Base-by-base conservation (phyloP, 2,113 vertebrate genomes). In the Herpetotheres cachinnans region DNA sequence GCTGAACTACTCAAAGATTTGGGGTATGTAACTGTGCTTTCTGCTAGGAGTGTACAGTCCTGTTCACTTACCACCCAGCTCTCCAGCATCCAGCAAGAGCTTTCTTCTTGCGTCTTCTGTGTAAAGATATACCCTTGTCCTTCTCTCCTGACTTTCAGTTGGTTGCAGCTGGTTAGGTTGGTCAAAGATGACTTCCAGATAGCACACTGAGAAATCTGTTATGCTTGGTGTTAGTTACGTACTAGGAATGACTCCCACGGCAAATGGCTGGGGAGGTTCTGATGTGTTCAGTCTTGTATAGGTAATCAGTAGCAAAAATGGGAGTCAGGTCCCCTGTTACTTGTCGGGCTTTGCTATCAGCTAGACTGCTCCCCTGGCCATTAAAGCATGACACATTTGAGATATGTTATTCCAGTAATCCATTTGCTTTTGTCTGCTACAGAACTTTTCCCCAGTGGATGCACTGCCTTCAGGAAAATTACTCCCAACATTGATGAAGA, bases 401-500 rank as follows among this genome's bases (percentile, higher is more conserved):
- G 36, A 26, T 44, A 19, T 11, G 17, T 54, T 82, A 69, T 50
- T 89, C 52, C 32, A 32, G 56, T 52, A 32, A 91, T 44, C 19
- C 8, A 4, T 82, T 80, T 80, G 40, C 63, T 92, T 70, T 96
- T 73, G 40, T 69, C 49, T 84, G 29, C 50, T 67, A 21, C 95
- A 99, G 99, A 99, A 93, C 95, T 99, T 90, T 99, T 99, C 92
- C 98, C 99, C 30, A 99, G 97, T 49, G 99, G 99, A 38, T 99
- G 99, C 10, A 89, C 98, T 80, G 98, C 99, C 34, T 99, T 99
- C 97, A 99, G 98, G 98, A 99, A 98, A 97, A 98, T 99, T 78
- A 99, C 99, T 50, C 97, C 98, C 65, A 99, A 99, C 93, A 98
- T 99, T 25, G 99, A 99, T 18, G 99, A 99, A 94, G 99, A 99